Percentiles rank a stretch among this genome's conserved stretches.
Evolutionary conservation across 2,888 invertebrate genomes (phyloP).

Genomic region (Melanchra persicariae): DNA sequence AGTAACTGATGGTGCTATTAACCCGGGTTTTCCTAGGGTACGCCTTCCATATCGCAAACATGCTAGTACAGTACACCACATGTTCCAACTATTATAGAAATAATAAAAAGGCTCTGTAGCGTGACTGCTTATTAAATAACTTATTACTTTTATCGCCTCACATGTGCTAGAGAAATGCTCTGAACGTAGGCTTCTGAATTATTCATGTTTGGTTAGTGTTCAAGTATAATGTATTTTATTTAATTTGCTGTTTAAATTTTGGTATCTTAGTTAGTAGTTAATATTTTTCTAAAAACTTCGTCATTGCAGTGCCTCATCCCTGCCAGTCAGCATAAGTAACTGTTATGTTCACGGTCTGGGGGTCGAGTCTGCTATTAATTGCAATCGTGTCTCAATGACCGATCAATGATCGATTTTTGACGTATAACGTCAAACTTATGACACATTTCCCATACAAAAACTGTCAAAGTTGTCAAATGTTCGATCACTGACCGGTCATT

Average conservation of each 20-base stretch:
- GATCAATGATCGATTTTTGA: too few relatives aligned
- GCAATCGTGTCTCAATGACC: too few relatives aligned
- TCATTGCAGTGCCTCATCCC: neutral
- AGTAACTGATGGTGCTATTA: neutral
- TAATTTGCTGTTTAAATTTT: neutral
- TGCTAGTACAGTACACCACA: neutral
- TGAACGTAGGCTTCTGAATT: constrained; percentile 22
- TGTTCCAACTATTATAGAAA: constrained; percentile 20
- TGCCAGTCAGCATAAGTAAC: too few relatives aligned
- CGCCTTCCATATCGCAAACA: neutral
- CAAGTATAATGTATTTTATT: constrained; percentile 8
- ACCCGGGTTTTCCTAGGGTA: constrained; percentile 2
- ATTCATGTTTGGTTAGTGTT: constrained; percentile 21
- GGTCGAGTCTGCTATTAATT: too few relatives aligned
- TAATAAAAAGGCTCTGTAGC: constrained; percentile 26
- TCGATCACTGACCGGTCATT: too few relatives aligned
- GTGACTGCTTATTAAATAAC: constrained; percentile 38
- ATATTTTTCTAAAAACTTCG: neutral
- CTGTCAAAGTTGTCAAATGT: too few relatives aligned
- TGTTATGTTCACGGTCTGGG: neutral
- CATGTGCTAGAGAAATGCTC: constrained; percentile 26
- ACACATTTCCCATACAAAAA: too few relatives aligned
- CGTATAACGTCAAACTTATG: too few relatives aligned
- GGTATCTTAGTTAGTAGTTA: too few relatives aligned
- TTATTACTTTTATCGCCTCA: constrained; percentile 33